Base-by-base conservation (phyloP, 2,888 invertebrate genomes). In the Drosophila pseudotakahashii region DNA sequence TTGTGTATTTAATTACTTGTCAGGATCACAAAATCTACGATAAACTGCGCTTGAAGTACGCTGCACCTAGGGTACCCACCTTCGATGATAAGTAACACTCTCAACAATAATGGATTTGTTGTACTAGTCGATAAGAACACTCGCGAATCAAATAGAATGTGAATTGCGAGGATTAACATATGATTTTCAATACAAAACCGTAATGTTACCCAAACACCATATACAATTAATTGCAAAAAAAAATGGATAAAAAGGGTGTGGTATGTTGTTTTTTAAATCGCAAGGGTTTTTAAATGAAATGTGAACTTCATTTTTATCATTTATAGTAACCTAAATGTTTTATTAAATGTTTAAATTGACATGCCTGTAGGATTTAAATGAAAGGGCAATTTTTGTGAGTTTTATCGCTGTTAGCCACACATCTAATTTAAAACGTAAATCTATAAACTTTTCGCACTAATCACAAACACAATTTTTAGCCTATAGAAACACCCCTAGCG, bases 21-120 rank as follows among this genome's bases (percentile, higher is more conserved):
- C 54, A 95, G 94, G 97, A 97, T 88, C 94, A 95, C 77, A 93
- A 94, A 84, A 94, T 96, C 85, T 97, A 97, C 88, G 95, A 96
- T 75, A 95, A 95, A 85, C 91, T 97, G 85, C 94, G 94, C 84
- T 92, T 94, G 77, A 94, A 95, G 74, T 96, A 96, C 90, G 93
- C 94, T 10, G 89, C 92, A 30, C 91, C 91, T 42, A 89, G 91
- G 13, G 42, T 80, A 74, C 67, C 83, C 55, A 34, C 58, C 59
- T 47, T 83, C 52, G 61, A 77, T 76, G 34, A 71, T 47, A 82
- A 82, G 54, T 81, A 66, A 69, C 30, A 7, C 32, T 53, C 52
- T 73, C 70, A 41, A 53, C 58, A 30, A 32, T 19, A 30, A 57
- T 54, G 39, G n/a, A 41, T 37, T 72, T 72, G 72, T 79, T 79